phyloP scores from a whole-genome alignment of 30 jellyfish, hydroid and myxozoan genomes.

The Nemopilema nomurai region DNA sequence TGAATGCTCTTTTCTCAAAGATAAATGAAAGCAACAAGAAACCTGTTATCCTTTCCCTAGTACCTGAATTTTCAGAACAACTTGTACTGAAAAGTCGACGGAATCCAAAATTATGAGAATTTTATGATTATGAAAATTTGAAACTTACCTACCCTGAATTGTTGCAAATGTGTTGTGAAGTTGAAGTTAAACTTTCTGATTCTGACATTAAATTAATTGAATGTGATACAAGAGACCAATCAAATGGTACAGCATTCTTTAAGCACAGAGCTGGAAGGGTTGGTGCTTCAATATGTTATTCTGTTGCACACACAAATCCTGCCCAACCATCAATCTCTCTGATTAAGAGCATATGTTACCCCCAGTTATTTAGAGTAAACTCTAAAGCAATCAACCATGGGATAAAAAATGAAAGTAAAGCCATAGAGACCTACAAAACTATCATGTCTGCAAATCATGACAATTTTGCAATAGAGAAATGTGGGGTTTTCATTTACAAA shows the following conservation, averaged over 20 bases:
- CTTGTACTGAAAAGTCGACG: slow-evolving; percentile 40
- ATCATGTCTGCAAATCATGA: slow-evolving; percentile 11
- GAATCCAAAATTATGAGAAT: slow-evolving; percentile 33
- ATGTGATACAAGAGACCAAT: slow-evolving; percentile 61
- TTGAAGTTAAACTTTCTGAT: slow-evolving; percentile 22
- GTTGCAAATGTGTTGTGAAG: slow-evolving; percentile 22
- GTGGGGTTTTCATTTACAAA: slow-evolving; percentile 12
- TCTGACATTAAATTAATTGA: slow-evolving; percentile 28
- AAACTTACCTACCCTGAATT: slow-evolving; percentile 43
- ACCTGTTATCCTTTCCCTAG: slow-evolving; percentile 45
- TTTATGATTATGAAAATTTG: slow-evolving; percentile 14
- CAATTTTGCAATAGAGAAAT: slow-evolving; percentile 15
- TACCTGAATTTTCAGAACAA: slow-evolving; percentile 44
- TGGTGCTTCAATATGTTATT: slow-evolving; percentile 51
- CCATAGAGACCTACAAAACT: slow-evolving; percentile 2
- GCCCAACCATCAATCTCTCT: slow-evolving; percentile 29
- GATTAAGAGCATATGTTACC: slow-evolving; percentile 13
- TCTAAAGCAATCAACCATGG: slow-evolving; percentile 19
- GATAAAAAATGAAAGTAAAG: slow-evolving; percentile 6
- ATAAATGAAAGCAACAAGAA: slow-evolving; percentile 19
- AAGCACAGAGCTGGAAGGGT: slow-evolving; percentile 58
- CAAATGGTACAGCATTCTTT: slow-evolving; percentile 48
- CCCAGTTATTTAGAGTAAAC: slow-evolving; percentile 3
- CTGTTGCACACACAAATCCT: slow-evolving; percentile 55
- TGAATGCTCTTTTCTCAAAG: background rate